Conservation (phyloP, 2,888 invertebrate species). For the Deilephila elpenor region DNA sequence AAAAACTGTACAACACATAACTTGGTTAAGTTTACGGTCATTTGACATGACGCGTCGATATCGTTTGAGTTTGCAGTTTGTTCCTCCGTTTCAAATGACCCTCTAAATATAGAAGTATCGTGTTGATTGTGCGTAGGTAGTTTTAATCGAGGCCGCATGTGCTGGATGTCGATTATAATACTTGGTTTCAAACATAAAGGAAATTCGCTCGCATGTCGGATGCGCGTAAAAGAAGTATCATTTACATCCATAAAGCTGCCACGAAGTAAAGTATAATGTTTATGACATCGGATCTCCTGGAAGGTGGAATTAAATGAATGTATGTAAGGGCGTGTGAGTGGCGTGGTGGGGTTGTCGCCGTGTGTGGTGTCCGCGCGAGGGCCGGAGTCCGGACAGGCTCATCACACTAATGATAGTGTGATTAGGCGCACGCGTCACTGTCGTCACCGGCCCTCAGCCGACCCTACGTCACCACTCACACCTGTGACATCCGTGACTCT, state of each 20-base stretch:
- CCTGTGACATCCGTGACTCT: conserved; percentile 6
- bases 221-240: conserved; percentile 5
- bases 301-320: background rate
- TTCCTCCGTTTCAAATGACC: conserved; percentile 20
- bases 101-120: conserved; percentile 26
- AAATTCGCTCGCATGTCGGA: background rate
- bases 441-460: conserved; percentile 37
- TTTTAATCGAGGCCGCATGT: conserved; percentile 10
- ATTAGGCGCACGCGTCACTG: conserved; percentile 38
- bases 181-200: conserved; percentile 11
- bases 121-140: conserved; percentile 27
- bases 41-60: background rate
- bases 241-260: background rate
- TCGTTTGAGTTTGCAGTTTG: conserved; percentile 8
- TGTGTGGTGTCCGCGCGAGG: conserved; percentile 30
- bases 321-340: background rate
- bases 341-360: conserved; percentile 5
- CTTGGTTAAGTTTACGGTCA: conserved; percentile 7
- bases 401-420: conserved; percentile 40
- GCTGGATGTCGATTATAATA: conserved; percentile 22
- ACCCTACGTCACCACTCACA: conserved; percentile 24
- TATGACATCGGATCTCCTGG: background rate
- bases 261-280: background rate
- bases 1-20: conserved; percentile 3
- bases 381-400: conserved; percentile 40